These are phyloP conservation scores for Centruroides sculpturatus DNA, from an alignment of 1,140 invertebrate genomes.

Conservation along the genomic window DNA sequence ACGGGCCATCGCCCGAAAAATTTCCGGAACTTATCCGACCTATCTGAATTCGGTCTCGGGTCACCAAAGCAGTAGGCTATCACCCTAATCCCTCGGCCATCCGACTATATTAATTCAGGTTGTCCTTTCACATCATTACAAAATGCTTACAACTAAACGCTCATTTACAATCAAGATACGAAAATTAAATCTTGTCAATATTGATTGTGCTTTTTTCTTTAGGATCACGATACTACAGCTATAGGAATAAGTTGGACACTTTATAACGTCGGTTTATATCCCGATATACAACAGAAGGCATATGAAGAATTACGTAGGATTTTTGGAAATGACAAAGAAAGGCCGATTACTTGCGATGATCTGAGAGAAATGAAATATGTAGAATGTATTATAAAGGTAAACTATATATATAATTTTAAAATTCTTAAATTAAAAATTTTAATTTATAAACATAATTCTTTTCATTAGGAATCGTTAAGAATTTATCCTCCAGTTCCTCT, in stretches of 20 bases:
- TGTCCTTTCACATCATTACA: no score
- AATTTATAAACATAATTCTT: not conserved
- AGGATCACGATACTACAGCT: conserved; percentile 19
- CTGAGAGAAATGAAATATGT: conserved; percentile 50
- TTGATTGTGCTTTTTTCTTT: not conserved
- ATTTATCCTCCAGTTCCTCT: conserved; percentile 30
- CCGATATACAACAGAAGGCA: conserved; percentile 60
- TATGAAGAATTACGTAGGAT: conserved; percentile 57
- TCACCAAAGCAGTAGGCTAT: no score
- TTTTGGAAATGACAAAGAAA: conserved; percentile 22
- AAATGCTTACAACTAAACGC: no score
- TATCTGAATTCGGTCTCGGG: no score
- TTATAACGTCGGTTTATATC: conserved; percentile 55
- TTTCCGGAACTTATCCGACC: no score
- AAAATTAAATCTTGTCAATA: no score
- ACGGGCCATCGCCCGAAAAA: no score
- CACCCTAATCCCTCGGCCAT: no score
- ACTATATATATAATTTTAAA: conserved; percentile 43
- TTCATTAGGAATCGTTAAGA: conserved; percentile 38
- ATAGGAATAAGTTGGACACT: conserved; percentile 39
- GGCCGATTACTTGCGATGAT: conserved; percentile 40
- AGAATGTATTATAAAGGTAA: conserved; percentile 45
- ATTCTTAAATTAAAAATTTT: conserved; percentile 22
- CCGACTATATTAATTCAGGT: no score
- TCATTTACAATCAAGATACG: no score